Evolutionary conservation across 1,140 invertebrate genomes (phyloP), one percentile per base, ranked within the genome.

Genomic region (Trachymyrmex septentrionalis): DNA sequence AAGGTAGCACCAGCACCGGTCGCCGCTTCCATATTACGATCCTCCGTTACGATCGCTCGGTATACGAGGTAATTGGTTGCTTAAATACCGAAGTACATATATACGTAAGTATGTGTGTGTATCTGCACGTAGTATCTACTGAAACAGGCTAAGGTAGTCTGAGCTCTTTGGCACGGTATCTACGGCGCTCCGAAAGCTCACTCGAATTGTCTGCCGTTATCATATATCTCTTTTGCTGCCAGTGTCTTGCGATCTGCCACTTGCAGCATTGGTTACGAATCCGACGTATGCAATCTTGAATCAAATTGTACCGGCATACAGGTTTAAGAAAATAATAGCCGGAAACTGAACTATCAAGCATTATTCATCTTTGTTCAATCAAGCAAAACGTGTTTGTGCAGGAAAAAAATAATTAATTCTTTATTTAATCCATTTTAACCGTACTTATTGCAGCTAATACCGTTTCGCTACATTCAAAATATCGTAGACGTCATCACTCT

Each of bases 11-110:
- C 55, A 48, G 76, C 82, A 75, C 48, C 30, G 67, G 81, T 88
- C 53, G 48, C 76, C 53, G 63, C 59, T 78, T 30, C 66, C 66
- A 82, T 87, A 91, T 90, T 88, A 88, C 89, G 78, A 84, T 86
- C 73, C 24, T 63, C 84, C 81, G 81, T 87, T 91, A 86, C 87
- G 87, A 90, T 89, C 85, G 73, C 27, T 48, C 63, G 59, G 64
- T 77, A 89, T 78, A 85, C 88, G 50, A 87, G 59, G 87, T 90
- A 92, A 92, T 92, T 92, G 86, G 75, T 92, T 91, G 92, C 90
- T 92, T 93, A 92, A 93, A 93, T 92, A 92, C 91, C 81, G 59
- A 59, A 61, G 63, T 50, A 82, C 57, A 55, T 55, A 72, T 59
- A 82, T 71, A 88, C 21, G 27, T n/a, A n/a, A 24, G 44, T 38